Evolutionary conservation across 2,113 vertebrate genomes (phyloP), one percentile per base, ranked within the genome.

Genomic region (Vicugna pacos): DNA sequence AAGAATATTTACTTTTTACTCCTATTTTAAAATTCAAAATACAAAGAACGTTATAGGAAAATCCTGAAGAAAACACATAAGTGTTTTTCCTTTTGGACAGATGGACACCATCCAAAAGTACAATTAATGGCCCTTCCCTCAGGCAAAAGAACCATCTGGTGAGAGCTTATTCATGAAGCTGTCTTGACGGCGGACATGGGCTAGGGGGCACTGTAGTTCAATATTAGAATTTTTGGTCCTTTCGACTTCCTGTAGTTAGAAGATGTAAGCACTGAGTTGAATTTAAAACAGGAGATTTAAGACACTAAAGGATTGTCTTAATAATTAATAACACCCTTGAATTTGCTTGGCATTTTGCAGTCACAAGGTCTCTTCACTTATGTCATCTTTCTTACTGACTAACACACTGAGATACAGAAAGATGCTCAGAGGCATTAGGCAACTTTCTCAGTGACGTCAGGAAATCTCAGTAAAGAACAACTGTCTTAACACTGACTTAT

Each of bases 171-270:
- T 82, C n/a, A 1, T 3, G 38, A 62, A 56, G 54, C 35, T 89
- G 91, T 82, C 58, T 42, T 97, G 56, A 84, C 84, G 8, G 4
- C 80, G 58, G 76, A 58, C n/a, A 13, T 17, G 54, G 62, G 93
- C 91, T 96, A 98, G 97, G 97, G 96, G 97, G 96, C 96, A 56
- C 94, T 96, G 73, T 10, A 95, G 97, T 82, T 89, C 56, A 97
- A 96, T 50, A 56, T 85, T 97, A 93, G 50, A 81, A 26, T 52
- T 93, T 96, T 96, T 73, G 97, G 89, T 96, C 89, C 82, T 24
- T n/a, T 65, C 58, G 86, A 83, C 79, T 70, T 91, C 81, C 73
- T 95, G 89, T 65, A 97, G 89, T 73, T 92, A 48, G 54, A 88
- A 72, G 67, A 80, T 64, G 58, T 4, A 83, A 32, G 19, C 35